Evolutionary conservation across 2,797 vertebrate genomes (phyloP), one percentile per base, ranked within the genome.

Genomic region (Esox masquinongy): DNA sequence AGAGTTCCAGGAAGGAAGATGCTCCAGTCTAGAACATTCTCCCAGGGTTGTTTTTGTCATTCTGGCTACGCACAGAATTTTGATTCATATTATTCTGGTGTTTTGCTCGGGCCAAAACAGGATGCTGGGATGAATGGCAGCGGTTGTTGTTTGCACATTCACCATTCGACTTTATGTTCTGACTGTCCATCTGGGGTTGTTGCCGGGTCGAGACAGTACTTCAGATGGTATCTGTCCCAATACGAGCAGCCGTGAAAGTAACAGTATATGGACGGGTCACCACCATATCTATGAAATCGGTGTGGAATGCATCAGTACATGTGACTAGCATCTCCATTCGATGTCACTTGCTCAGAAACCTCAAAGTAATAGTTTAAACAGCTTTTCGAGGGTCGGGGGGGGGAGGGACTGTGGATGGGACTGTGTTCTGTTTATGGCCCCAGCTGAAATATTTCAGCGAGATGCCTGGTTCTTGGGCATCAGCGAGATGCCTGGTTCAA

Each of bases 11-110:
- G 72, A 56, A 70, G 50, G 49, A 24, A 89, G 80, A 86, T 85
- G 85, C 80, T 80, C 79, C 63, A 6, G 39, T 80, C 79, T 68
- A 6, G 36, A 80, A 81, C 66, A 74, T 84, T 72, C 68, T 68
- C 24, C 69, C 68, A 84, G 69, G 82, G 77, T 91, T 90, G 87
- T 77, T 91, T 92, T 92, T 93, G 85, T 92, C 89, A 88, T 92
- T 89, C 85, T 80, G 86, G 84, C 85, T 70, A 72, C 74, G 79
- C 81, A 81, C 77, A 76, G 74, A 74, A 7, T 16, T 82, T 79
- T 86, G 85, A 88, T 92, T 92, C 85, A 92, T 87, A 74, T 88
- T 87, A 88, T 84, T 83, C 79, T 88, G 82, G 74, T 82, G 70
- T 75, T 83, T n/a, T 31, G 71, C 78, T 82, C 78, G 74, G 73